Evolutionary conservation across 2,797 vertebrate species (phyloP), one percentile per base, ranked within the genome.

Genomic region (Strix occidentalis): DNA sequence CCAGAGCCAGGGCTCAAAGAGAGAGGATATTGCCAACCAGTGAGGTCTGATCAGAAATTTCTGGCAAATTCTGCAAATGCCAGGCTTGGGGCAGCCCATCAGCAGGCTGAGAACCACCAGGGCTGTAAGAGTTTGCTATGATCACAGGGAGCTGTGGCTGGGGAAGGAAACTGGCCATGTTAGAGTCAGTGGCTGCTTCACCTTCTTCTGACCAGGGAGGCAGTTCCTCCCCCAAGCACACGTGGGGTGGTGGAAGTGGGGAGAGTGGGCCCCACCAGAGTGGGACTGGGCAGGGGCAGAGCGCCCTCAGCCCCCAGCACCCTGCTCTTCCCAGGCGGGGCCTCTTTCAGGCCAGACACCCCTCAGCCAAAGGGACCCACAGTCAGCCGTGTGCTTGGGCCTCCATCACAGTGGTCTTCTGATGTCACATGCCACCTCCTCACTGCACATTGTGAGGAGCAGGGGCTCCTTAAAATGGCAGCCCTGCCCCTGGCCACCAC

Each of bases 171-270:
- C 7, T 18, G 3, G 50, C 39, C 24, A 11, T 15, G 25, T 65
- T 25, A 45, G 50, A 57, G 63, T 13, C 21, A 16, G n/a, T 3
- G 11, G 39, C 61, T 29, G 25, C 39, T 65, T 63, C 17, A n/a
- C 16, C 37, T 41, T 33, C 23, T 57, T 19, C 23, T 25, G 28
- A 35, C 18, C 13, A n/a, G 48, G n/a, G 28, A 3, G 1, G n/a
- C 24, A 11, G 24, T 28, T 65, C 41, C 9, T 64, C 6, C 5
- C 57, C 50, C 33, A 17, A 26, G 33, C 60, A 35, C 3, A 5
- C 1, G 4, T 2, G 10, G 33, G 50, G 7, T 3, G 2, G 53
- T 4, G 5, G 64, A 26, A 63, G 9, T 56, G 33, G 21, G 45
- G 54, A 25, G 14, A 41, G 54, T 16, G 31, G 56, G 11, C 26